These are phyloP conservation scores for Oreochromis niloticus DNA, from an alignment of 2,113 vertebrate genomes.

Conservation along the genomic window DNA sequence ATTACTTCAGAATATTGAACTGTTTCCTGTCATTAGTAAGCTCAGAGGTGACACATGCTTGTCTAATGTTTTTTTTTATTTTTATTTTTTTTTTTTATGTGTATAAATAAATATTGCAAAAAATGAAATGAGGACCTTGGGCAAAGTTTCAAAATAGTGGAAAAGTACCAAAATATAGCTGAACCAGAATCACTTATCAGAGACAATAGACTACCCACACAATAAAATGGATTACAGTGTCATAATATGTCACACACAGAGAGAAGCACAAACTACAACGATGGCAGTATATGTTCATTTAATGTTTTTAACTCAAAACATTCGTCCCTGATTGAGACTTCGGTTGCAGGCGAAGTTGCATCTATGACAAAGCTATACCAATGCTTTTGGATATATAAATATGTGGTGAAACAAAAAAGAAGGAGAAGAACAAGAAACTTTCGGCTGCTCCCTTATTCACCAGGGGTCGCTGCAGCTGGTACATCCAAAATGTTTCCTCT, in stretches of 20 bases:
- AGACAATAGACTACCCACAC: not conserved
- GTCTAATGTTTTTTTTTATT: not conserved
- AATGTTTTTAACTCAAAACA: not conserved
- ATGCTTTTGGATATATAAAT: not conserved
- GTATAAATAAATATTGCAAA: not conserved
- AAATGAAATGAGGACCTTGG: not conserved
- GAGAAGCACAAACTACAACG: not conserved
- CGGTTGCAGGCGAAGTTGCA: not conserved
- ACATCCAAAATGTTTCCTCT: not conserved
- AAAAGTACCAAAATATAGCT: not conserved
- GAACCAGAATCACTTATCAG: not conserved
- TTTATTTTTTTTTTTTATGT: not conserved
- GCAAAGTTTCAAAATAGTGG: not conserved
- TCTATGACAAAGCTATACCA: not conserved
- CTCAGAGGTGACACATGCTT: not conserved
- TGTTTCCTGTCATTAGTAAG: not conserved
- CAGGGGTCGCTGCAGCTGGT: not conserved
- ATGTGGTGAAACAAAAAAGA: not conserved
- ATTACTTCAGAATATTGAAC: not conserved
- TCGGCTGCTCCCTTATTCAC: not conserved
- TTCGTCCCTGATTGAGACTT: not conserved
- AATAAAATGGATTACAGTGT: not conserved
- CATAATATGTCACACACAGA: not conserved
- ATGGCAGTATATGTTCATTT: not conserved
- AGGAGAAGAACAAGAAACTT: not conserved